Evolutionary conservation across 2,113 vertebrate species (phyloP), one percentile per base, ranked within the genome.

Genomic region (Sciurus niger): DNA sequence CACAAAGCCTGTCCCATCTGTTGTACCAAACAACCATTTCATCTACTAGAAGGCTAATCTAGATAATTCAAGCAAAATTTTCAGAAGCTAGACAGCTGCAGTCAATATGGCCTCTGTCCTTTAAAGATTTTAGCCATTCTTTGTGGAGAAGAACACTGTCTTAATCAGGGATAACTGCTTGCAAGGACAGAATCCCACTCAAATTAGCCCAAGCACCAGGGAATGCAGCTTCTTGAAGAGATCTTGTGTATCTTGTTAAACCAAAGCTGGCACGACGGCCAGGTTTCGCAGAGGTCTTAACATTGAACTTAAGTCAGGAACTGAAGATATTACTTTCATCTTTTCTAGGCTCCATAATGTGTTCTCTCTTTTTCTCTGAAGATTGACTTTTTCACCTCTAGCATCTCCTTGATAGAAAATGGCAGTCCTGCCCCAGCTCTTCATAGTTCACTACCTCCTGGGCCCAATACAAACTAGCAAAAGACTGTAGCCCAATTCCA

Each of bases 21-120:
- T 96, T 96, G 37, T 79, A 76, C 60, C 67, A 68, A 94, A 96
- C 40, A 83, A 53, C 70, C 70, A 76, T 34, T 89, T 79, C 60
- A 91, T 74, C 34, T 51, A 46, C 55, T 7, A 14, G 90, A 96
- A 97, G 51, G 37, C 55, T 96, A 91, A 86, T 51, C 65, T 93
- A 90, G 65, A 83, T 74, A 96, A 95, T 68, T 96, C 46, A 86
- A 96, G 63, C 73, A 94, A 96, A 95, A 48, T 79, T 96, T 96
- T 86, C 37, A 94, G 55, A 91, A 92, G 48, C 37, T 34, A 67
- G 87, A 93, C 40, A 67, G 91, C 89, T 95, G 55, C 82, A 91
- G 78, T 90, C 78, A 94, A 78, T 80, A 46, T 91, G n/a, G 74
- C 78, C 73, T 88, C 34, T 78, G 30, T 94, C 78, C 65, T 80